Conservation (phyloP, 37 sponge, comb jelly and placozoan genomes). For the Crambe crambe region DNA sequence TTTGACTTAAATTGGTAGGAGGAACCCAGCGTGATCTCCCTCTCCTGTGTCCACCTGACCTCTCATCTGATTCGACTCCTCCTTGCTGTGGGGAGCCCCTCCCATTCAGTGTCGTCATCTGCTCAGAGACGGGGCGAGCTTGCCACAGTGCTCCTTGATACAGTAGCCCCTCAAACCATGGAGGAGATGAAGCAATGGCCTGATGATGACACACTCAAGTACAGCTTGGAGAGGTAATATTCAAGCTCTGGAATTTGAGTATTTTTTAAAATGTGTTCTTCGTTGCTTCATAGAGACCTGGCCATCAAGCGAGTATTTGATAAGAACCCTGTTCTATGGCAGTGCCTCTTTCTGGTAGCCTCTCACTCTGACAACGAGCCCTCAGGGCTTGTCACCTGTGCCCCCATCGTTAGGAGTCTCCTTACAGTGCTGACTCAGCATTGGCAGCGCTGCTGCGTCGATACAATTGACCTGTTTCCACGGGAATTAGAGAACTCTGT, state of each 20-base stretch:
- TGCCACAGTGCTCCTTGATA: slow-evolving; percentile 19
- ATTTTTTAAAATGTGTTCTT: background rate
- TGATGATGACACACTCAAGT: slow-evolving; percentile 26
- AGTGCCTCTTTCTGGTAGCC: slow-evolving; percentile 19
- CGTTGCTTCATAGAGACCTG: no score
- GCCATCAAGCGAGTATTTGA: slow-evolving; percentile 32
- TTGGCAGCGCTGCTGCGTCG: slow-evolving; percentile 23
- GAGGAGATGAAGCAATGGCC: slow-evolving; percentile 31
- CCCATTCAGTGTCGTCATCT: background rate
- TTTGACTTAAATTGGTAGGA: no score
- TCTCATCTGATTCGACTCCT: slow-evolving; percentile 17
- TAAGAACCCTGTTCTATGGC: slow-evolving; percentile 39
- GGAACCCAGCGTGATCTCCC: background rate
- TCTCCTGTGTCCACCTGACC: background rate
- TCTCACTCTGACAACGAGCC: background rate
- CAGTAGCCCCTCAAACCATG: slow-evolving; percentile 14
- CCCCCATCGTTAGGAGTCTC: slow-evolving; percentile 11
- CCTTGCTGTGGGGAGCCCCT: background rate
- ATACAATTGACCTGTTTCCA: slow-evolving; percentile 11
- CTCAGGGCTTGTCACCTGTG: background rate
- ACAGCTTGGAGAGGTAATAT: slow-evolving; percentile 16
- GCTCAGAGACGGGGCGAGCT: slow-evolving; percentile 7
- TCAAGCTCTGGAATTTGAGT: background rate
- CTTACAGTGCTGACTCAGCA: slow-evolving; percentile 20
- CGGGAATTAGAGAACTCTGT: slow-evolving; percentile 16